Conservation (phyloP, 2,113 vertebrate genomes). For the Tretioscincus oriximinensis region DNA sequence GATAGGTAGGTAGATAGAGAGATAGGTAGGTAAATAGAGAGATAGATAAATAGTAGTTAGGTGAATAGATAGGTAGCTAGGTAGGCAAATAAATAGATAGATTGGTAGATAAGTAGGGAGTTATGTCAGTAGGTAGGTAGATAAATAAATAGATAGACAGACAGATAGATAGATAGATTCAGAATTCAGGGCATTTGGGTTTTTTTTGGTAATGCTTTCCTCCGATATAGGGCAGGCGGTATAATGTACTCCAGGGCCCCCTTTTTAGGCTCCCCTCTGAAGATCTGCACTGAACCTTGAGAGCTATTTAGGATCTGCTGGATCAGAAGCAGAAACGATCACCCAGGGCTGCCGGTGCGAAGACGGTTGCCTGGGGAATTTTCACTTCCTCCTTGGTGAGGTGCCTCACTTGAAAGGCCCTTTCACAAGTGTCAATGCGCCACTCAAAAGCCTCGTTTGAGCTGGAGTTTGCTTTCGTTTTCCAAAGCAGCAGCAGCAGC, state of each 20-base stretch:
- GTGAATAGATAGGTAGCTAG: no score
- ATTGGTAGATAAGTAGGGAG: no score
- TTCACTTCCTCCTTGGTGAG: slow-evolving; percentile 4
- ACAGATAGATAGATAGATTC: no score
- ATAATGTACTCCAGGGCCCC: neutral
- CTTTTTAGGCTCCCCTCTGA: neutral
- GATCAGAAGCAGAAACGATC: neutral
- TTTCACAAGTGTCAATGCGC: slow-evolving; percentile 64
- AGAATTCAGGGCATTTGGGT: neutral
- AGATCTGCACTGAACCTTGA: neutral
- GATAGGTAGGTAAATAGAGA: no score
- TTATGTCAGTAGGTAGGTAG: no score
- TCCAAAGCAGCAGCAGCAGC: slow-evolving; percentile 24
- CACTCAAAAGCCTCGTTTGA: slow-evolving; percentile 65
- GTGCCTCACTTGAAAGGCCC: slow-evolving; percentile 41
- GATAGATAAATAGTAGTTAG: no score
- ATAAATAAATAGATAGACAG: no score
- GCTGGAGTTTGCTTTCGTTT: slow-evolving; percentile 72
- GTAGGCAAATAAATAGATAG: no score
- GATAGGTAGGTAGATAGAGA: no score
- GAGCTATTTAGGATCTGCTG: neutral
- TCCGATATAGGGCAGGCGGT: no score
- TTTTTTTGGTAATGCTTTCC: neutral
- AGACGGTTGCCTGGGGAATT: neutral
- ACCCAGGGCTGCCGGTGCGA: neutral